These are phyloP conservation scores for Platysteira castanea DNA, from an alignment of 2,113 vertebrate species.

Conservation along the genomic window DNA sequence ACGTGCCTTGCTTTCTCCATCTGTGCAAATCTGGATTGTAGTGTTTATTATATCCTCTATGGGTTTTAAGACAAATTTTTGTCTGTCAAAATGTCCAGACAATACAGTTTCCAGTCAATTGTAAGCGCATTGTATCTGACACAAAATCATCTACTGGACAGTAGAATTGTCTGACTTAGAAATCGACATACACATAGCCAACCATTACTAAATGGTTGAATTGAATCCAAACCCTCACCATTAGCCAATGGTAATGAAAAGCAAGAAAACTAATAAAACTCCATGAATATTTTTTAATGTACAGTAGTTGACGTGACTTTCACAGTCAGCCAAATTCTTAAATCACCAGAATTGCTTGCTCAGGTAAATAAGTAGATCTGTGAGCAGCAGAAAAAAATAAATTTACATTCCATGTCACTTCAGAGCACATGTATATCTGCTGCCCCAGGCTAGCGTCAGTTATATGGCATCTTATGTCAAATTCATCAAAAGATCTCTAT, in stretches of 20 bases:
- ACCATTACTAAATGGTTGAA: background rate
- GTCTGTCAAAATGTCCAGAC: background rate
- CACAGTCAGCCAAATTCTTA: background rate
- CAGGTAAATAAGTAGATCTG: background rate
- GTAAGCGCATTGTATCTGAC: background rate
- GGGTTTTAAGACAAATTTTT: background rate
- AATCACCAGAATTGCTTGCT: background rate
- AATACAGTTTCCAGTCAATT: background rate
- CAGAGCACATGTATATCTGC: background rate
- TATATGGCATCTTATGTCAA: background rate
- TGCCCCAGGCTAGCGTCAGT: slow-evolving; percentile 33
- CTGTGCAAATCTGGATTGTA: background rate
- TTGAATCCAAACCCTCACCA: background rate
- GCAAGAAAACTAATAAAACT: background rate
- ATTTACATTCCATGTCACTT: slow-evolving; percentile 1
- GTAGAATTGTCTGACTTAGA: background rate
- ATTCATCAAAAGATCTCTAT: slow-evolving; percentile 29
- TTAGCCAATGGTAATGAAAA: background rate
- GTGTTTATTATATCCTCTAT: background rate
- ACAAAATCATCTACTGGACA: background rate
- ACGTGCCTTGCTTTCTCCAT: background rate
- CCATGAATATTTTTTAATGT: background rate
- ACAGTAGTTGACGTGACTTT: background rate
- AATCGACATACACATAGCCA: background rate
- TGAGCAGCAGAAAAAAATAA: background rate